These are phyloP conservation scores for Varecia variegata DNA, from an alignment of 2,797 vertebrate species.

Conservation along the genomic window DNA sequence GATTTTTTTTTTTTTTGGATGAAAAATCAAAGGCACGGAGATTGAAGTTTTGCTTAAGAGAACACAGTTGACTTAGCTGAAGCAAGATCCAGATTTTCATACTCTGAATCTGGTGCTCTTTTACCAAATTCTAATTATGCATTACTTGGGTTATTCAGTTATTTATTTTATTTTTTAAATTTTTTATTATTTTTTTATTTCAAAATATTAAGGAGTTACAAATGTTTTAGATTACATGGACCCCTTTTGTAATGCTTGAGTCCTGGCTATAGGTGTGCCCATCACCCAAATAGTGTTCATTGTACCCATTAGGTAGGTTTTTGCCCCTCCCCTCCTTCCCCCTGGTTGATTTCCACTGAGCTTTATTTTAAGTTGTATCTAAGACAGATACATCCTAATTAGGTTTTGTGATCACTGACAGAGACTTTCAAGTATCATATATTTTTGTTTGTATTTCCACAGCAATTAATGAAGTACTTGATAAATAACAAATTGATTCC, in stretches of 20 bases:
- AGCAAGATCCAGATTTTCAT: neutral
- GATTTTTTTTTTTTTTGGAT: neutral
- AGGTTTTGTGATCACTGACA: neutral
- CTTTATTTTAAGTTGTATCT: neutral
- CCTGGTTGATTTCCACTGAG: too few relatives aligned
- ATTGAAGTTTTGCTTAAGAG: neutral
- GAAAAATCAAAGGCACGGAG: neutral
- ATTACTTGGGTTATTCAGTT: neutral
- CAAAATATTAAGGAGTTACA: too few relatives aligned
- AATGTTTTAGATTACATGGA: too few relatives aligned
- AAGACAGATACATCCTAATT: neutral
- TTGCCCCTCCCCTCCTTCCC: too few relatives aligned
- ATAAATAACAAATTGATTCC: neutral
- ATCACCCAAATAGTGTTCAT: too few relatives aligned
- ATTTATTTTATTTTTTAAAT: neutral
- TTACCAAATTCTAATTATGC: neutral
- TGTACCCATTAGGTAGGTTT: too few relatives aligned
- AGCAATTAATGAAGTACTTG: neutral
- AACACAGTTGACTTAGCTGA: neutral
- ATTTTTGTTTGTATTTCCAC: neutral
- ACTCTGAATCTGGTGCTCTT: neutral
- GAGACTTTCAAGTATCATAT: neutral
- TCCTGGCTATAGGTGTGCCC: too few relatives aligned
- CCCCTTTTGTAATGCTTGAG: too few relatives aligned
- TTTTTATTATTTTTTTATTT: too few relatives aligned